Evolutionary conservation across 2,113 vertebrate genomes (phyloP), one percentile per base, ranked within the genome.

Genomic region (Aegypius monachus): DNA sequence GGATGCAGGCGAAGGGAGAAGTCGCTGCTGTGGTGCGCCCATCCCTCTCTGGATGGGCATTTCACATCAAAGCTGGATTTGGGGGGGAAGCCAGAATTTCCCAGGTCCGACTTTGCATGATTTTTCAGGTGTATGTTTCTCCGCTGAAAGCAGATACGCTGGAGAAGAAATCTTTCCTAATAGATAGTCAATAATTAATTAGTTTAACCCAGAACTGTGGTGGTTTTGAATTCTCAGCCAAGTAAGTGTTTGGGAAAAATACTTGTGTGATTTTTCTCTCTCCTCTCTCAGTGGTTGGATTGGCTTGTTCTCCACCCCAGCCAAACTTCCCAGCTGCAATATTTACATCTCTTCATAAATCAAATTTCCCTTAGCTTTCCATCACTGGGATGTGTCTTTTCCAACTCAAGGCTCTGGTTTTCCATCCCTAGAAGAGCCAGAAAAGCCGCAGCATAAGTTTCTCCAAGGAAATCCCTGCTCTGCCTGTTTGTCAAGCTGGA

Each of bases 1-100:
- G 2, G 53, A 38, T 83, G 43, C 53, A 43, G 55, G 40, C 42
- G 22, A 71, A 83, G 55, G 52, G 42, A 40, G 68, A 73, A 26
- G 61, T 29, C 5, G 2, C n/a, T 66, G 40, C 53, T 0, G 0
- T 19, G 4, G 15, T 42, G 31, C 13, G 32, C 36, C 22, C 40
- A 11, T 61, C 55, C 65, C 32, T 40, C 58, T 38, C 47, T 5
- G 65, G 25, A 36, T 77, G 43, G 16, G 36, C 9, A 9, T 92
- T 84, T 77, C 20, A 31, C 17, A 62, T 26, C 34, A 74, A 88
- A 58, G 40, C 47, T 52, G 45, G 34, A 40, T 53, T 0, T 67
- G 16, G 4, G 17, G 56, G 19, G 11, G 25, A 85, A 88, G 36
- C 31, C 56, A 81, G 47, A 53, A 45, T 55, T 63, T 78, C 15